A percentile compares a stretch with the other conserved stretches of the same genome.
These are phyloP conservation scores for Plebejus melissa DNA, from an alignment of 2,888 invertebrate species.

Conservation along the genomic window DNA sequence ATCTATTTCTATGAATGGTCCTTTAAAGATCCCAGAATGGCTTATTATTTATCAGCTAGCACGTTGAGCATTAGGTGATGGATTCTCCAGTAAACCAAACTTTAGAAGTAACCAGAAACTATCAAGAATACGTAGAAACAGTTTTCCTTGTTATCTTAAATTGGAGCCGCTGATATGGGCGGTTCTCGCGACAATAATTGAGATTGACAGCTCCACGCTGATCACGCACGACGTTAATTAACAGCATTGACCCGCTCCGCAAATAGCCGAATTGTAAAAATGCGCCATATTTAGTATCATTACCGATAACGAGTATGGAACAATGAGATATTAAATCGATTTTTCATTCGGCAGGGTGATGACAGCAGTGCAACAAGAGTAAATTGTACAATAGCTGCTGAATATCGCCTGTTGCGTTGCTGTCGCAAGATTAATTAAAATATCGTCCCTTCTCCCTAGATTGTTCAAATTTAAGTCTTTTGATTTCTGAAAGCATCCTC, in stretches of 20 bases:
- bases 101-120: neutral
- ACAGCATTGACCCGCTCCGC: slow-evolving; percentile 59
- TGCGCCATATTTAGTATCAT: slow-evolving; percentile 13
- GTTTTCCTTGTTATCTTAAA: slow-evolving; percentile 18
- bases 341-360: neutral
- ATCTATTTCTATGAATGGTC: too few species aligned
- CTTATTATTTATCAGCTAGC: too few species aligned
- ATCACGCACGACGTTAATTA: slow-evolving; percentile 45
- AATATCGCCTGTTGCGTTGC: too few species aligned
- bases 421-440: too few species aligned
- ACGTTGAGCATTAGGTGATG: neutral
- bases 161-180: slow-evolving; percentile 18
- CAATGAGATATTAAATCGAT: neutral
- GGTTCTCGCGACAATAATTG: slow-evolving; percentile 31
- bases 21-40: too few species aligned
- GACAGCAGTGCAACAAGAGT: too few species aligned
- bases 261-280: slow-evolving; percentile 47
- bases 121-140: slow-evolving; percentile 6
- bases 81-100: neutral
- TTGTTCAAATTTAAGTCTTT: neutral
- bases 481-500: neutral
- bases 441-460: too few species aligned
- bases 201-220: slow-evolving; percentile 42
- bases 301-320: neutral
- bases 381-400: too few species aligned